These are phyloP conservation scores for Bubo scandiacus DNA, from an alignment of 2,113 vertebrate genomes.

Conservation along the genomic window DNA sequence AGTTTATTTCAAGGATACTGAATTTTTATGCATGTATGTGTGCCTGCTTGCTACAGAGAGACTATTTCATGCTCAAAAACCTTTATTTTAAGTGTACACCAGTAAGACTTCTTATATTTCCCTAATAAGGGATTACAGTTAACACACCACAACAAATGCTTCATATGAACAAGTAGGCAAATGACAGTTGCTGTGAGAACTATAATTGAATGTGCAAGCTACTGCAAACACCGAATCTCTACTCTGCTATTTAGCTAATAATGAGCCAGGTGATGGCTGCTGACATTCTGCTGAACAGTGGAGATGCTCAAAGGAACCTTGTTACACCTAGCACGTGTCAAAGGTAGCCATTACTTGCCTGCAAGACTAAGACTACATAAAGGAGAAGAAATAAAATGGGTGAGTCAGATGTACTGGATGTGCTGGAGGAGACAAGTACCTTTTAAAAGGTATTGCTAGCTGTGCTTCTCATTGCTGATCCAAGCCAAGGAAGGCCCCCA, in stretches of 20 bases:
- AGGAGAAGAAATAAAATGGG: not conserved
- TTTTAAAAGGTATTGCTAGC: not conserved
- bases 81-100: not conserved
- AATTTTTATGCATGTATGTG: not conserved
- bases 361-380: not conserved
- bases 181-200: constrained; percentile 9
- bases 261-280: not conserved
- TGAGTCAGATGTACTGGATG: not conserved
- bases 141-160: not conserved
- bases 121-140: constrained; percentile 17
- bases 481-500: not conserved
- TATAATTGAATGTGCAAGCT: not conserved
- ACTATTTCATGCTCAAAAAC: not conserved
- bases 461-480: not conserved
- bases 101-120: not conserved
- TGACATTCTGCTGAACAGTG: not conserved
- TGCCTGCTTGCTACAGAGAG: not conserved
- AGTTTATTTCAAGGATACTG: not conserved
- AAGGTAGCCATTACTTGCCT: not conserved
- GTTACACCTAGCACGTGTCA: not conserved
- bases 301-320: not conserved
- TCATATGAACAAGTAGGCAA: not conserved
- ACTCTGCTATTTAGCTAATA: not conserved
- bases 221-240: not conserved
- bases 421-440: not conserved